phyloP scores from a whole-genome alignment of 2,888 invertebrate genomes.

The Kryphioiulus occultus region DNA sequence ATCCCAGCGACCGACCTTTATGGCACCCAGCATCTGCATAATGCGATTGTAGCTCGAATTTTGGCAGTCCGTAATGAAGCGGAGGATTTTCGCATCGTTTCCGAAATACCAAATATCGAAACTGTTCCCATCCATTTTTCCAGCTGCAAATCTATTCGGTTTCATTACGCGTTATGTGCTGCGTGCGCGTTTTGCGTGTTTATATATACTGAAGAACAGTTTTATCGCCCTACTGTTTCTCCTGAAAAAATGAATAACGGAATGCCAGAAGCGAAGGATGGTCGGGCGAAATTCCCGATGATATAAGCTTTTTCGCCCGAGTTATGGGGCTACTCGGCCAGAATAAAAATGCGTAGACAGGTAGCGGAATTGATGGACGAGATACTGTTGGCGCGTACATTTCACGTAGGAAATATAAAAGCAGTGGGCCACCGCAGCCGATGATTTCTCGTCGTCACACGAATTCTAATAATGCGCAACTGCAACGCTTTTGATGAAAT shows the following conservation, averaged over 20 bases:
- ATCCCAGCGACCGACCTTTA: background rate
- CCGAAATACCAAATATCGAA: background rate
- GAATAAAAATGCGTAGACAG: constrained; percentile 15
- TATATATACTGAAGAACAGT: background rate
- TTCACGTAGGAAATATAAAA: background rate
- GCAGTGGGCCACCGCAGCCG: background rate
- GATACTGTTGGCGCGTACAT: background rate
- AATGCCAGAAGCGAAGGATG: constrained; percentile 18
- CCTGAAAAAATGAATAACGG: background rate
- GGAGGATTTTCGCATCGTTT: background rate
- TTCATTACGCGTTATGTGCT: constrained; percentile 24
- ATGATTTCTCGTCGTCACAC: background rate
- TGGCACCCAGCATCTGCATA: background rate
- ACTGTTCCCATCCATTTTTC: constrained; percentile 8
- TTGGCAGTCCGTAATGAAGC: background rate
- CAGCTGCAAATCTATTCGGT: constrained; percentile 3
- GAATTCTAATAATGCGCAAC: constrained; percentile 20
- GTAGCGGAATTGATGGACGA: background rate
- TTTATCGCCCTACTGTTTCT: background rate
- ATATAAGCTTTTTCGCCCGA: constrained; percentile 9
- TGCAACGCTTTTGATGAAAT: constrained; percentile 35
- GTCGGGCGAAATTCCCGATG: constrained; percentile 1
- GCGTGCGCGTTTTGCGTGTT: constrained; percentile 14
- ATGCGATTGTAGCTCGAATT: constrained; percentile 1
- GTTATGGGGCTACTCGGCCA: constrained; percentile 36